Evolutionary conservation across 2,888 invertebrate genomes (phyloP).

Genomic region (Chymomyza procnemis): DNA sequence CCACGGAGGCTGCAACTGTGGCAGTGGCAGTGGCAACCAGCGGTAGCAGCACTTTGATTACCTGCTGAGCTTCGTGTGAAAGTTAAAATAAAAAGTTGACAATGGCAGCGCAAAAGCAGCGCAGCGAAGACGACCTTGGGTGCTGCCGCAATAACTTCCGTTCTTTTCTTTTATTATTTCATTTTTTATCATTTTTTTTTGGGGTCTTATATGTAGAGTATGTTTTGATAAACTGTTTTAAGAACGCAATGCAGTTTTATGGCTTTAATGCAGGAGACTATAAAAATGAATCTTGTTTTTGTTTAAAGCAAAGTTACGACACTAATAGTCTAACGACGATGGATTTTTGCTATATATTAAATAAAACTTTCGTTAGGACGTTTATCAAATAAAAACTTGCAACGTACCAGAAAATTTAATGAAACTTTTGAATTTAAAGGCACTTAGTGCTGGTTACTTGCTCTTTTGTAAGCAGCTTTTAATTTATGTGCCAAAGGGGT

Average conservation of each 20-base stretch:
- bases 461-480: no score
- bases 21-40: slow-evolving; percentile 23
- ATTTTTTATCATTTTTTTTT: no score
- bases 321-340: neutral
- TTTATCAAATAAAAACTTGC: no score
- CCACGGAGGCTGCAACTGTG: slow-evolving; percentile 25
- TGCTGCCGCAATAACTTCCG: neutral
- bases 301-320: neutral
- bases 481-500: no score
- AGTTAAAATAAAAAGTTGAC: slow-evolving; percentile 20
- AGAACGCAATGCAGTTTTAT: neutral
- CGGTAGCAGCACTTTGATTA: slow-evolving; percentile 34
- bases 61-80: slow-evolving; percentile 12
- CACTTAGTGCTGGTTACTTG: no score
- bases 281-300: neutral
- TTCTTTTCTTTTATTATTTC: neutral
- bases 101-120: slow-evolving; percentile 3
- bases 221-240: slow-evolving; percentile 24
- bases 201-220: neutral
- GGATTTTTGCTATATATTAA: no score
- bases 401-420: no score
- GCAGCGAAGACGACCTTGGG: slow-evolving; percentile 5
- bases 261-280: neutral
- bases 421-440: no score
- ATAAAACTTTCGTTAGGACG: neutral